Evolutionary conservation across 2,797 vertebrate species (phyloP).

Genomic region (Peromyscus eremicus): DNA sequence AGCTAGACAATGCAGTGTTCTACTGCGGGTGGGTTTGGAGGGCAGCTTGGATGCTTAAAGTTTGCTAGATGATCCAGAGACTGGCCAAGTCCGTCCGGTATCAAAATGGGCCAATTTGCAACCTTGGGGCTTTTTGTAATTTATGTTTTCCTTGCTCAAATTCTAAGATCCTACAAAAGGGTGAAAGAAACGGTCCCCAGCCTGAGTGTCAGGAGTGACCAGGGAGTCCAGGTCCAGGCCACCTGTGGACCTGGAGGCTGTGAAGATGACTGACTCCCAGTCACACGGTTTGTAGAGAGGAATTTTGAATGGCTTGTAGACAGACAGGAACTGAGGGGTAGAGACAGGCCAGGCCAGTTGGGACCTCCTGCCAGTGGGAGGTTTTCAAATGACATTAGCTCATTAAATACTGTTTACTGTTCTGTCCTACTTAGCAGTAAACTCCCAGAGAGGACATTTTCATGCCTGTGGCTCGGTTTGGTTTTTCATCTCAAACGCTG

Average conservation of each 20-base stretch:
- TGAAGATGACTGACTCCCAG: neutral
- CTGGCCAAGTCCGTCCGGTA: neutral
- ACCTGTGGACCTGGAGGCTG: neutral
- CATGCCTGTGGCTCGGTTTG: neutral
- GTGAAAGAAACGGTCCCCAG: neutral
- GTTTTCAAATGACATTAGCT: constrained; percentile 16
- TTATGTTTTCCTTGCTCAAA: neutral
- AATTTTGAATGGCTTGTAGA: neutral
- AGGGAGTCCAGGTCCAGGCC: neutral
- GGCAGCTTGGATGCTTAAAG: constrained; percentile 22
- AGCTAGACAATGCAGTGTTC: neutral
- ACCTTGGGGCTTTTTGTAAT: neutral
- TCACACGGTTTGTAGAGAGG: neutral
- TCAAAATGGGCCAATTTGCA: neutral
- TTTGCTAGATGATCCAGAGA: neutral
- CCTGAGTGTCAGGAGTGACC: neutral
- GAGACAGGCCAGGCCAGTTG: neutral
- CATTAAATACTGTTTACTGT: neutral
- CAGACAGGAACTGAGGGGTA: neutral
- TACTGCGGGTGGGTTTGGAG: constrained; percentile 6
- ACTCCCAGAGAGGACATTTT: neutral
- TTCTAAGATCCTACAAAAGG: neutral
- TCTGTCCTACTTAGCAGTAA: neutral
- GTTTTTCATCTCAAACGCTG: neutral
- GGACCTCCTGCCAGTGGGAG: neutral